Evolutionary conservation across 2,888 invertebrate genomes (phyloP).

Genomic region (Drosophila macrothrix): DNA sequence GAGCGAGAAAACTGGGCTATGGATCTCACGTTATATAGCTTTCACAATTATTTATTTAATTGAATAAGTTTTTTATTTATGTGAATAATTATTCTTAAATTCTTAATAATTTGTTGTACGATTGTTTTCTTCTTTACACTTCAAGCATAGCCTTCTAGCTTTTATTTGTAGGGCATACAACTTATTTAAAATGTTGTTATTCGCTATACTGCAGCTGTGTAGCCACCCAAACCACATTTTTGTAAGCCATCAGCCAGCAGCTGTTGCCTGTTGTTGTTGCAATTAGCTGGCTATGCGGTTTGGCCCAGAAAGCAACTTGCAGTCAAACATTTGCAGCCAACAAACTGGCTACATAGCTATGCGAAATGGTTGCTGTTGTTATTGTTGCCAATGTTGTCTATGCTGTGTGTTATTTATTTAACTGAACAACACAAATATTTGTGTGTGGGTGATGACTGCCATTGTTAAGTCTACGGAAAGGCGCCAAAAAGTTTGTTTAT

Average conservation of each 20-base stretch:
- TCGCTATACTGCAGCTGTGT: conserved; percentile 53
- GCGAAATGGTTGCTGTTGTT: conserved; percentile 37
- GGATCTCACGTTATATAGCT: not conserved
- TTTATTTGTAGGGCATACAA: conserved; percentile 16
- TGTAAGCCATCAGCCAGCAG: conserved; percentile 52
- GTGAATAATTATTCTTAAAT: not conserved
- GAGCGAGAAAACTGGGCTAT: conserved; percentile 8
- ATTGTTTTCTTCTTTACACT: not conserved
- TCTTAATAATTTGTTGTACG: not conserved
- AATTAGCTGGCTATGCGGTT: conserved; percentile 76
- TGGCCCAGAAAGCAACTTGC: conserved; percentile 76
- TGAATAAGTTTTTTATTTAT: not conserved
- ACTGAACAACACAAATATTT: conserved; percentile 47
- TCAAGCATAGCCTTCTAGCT: conserved; percentile 1
- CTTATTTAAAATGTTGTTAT: conserved; percentile 18
- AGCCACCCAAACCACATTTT: conserved; percentile 69
- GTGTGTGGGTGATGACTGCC: conserved; percentile 59
- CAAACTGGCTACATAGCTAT: conserved; percentile 41
- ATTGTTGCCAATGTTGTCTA: conserved; percentile 21
- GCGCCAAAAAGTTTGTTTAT: conserved; percentile 64
- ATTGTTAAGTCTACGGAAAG: conserved; percentile 66
- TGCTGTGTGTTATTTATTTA: conserved; percentile 41
- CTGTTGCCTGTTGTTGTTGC: conserved; percentile 59
- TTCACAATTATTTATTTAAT: conserved; percentile 6
- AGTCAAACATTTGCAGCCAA: conserved; percentile 52